Evolutionary conservation across 2,113 vertebrate species (phyloP).

Genomic region (Saccopteryx leptura): DNA sequence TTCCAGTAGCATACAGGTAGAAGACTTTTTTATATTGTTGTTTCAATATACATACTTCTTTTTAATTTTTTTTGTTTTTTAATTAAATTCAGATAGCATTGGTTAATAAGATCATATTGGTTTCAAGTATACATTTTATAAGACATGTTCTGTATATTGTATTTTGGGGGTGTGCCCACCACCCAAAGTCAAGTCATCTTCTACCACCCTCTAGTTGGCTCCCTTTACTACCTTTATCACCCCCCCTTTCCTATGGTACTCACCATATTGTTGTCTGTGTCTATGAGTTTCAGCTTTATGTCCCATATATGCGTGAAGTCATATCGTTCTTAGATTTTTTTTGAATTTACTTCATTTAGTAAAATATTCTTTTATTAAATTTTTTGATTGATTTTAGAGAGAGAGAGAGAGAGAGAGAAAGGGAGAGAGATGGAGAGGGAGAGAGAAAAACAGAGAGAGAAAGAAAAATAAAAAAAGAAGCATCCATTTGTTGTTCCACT

Average conservation of each 20-base stretch:
- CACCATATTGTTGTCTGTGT: background rate
- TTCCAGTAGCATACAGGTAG: background rate
- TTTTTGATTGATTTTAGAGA: no score
- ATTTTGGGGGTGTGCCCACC: no score
- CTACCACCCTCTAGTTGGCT: background rate
- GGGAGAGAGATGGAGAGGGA: no score
- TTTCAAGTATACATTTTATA: background rate
- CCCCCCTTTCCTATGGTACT: background rate
- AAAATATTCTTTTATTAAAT: background rate
- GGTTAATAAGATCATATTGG: background rate
- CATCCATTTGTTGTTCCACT: no score
- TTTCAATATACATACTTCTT: background rate
- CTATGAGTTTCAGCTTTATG: background rate
- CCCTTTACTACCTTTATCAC: background rate
- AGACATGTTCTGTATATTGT: background rate
- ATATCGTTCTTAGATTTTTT: background rate
- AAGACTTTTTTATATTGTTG: background rate
- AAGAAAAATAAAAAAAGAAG: no score
- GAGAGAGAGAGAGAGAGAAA: no score
- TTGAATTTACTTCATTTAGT: background rate
- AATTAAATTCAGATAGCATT: background rate
- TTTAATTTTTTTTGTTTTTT: background rate
- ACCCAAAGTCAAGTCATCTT: background rate
- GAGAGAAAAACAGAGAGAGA: no score
- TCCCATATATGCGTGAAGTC: background rate